Conservation (phyloP, 1,140 invertebrate genomes). For the Schlechtendalia chinensis region DNA sequence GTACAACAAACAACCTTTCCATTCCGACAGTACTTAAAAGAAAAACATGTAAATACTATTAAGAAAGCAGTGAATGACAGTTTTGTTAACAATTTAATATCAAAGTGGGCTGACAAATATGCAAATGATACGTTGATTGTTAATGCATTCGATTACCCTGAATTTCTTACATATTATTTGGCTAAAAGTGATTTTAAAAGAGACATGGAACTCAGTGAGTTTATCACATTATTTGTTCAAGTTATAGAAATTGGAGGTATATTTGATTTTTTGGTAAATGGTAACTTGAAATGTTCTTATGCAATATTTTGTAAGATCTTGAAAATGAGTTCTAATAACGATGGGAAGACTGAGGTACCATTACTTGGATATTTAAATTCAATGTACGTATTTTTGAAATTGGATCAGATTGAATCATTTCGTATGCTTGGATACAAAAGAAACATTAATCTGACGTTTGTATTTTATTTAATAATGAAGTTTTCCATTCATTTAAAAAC, state of each 20-base stretch:
- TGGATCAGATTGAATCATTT: conserved; percentile 54
- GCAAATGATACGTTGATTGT: conserved; percentile 3
- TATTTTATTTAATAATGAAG: conserved; percentile 54
- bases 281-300: conserved; percentile 52
- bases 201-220: conserved; percentile 52
- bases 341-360: conserved; percentile 52
- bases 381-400: conserved; percentile 54
- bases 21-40: conserved; percentile 46
- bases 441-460: conserved; percentile 52
- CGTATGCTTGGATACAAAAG: conserved; percentile 52
- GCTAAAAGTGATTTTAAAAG: conserved; percentile 51
- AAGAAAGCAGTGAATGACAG: conserved; percentile 51
- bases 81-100: conserved; percentile 51
- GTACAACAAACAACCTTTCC: conserved; percentile 24
- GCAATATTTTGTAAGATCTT: conserved; percentile 53
- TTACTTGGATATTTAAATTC: conserved; percentile 54
- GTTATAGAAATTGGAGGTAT: conserved; percentile 52
- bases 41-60: conserved; percentile 50
- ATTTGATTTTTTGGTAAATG: conserved; percentile 51
- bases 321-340: conserved; percentile 43
- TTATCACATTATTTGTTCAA: conserved; percentile 53
- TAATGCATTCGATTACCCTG: conserved; percentile 50
- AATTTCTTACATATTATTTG: conserved; percentile 52
- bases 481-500: conserved; percentile 51
- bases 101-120: conserved; percentile 51